Conservation (phyloP, 2,113 vertebrate species). For the Cathartes aura region DNA sequence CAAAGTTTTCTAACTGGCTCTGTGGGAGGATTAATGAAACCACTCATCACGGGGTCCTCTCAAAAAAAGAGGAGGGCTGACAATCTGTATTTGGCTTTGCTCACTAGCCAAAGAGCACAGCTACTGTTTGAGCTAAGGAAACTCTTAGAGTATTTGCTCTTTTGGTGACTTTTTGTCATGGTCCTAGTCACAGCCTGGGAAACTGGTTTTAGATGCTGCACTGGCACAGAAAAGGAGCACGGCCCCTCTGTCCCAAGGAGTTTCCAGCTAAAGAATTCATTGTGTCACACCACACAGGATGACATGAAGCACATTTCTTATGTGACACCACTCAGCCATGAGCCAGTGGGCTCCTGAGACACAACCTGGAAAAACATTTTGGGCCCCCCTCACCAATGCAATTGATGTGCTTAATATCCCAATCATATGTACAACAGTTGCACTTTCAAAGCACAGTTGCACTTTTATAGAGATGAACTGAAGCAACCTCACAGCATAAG, state of each 20-base stretch:
- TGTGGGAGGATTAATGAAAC: slow-evolving; percentile 36
- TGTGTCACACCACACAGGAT: accelerated
- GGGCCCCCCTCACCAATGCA: neutral
- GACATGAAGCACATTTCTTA: neutral
- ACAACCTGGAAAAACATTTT: neutral
- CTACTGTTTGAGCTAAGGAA: neutral
- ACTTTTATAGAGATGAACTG: neutral
- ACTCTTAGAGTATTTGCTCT: neutral
- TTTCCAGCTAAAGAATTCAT: neutral
- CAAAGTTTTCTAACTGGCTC: slow-evolving; percentile 64
- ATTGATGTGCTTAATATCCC: neutral
- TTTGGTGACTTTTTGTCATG: neutral
- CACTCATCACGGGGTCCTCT: neutral
- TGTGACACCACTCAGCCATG: neutral
- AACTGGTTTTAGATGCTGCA: neutral
- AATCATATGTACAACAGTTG: neutral
- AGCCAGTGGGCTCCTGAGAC: neutral
- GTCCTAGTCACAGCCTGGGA: neutral
- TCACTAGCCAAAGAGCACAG: neutral
- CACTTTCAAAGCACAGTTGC: neutral
- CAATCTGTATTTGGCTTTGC: neutral
- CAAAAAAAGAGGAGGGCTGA: neutral
- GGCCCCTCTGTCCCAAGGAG: neutral
- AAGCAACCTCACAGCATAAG: neutral
- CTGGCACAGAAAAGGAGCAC: neutral